Conservation (phyloP, 2,113 vertebrate species). For the Corvus cornix region DNA sequence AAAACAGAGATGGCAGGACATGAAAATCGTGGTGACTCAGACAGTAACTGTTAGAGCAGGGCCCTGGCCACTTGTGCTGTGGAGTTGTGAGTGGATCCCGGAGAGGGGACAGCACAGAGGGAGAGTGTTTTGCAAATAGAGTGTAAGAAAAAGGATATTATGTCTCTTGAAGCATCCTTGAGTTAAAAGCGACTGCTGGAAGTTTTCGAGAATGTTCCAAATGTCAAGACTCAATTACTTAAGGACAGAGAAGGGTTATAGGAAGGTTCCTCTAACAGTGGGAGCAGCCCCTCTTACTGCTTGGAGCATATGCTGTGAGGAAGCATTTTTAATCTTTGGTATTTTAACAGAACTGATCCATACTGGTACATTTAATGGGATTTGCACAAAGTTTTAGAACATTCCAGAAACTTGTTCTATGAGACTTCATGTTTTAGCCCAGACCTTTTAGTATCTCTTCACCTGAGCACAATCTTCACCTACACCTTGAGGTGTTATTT, state of each 20-base stretch:
- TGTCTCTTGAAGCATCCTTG: not conserved
- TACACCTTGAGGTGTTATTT: not conserved
- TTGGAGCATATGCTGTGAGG: not conserved
- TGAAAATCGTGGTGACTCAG: not conserved
- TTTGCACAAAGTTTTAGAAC: not conserved
- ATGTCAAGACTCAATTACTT: not conserved
- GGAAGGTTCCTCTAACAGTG: not conserved
- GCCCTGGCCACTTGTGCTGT: not conserved
- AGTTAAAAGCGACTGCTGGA: not conserved
- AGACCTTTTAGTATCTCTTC: not conserved
- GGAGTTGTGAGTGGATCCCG: not conserved
- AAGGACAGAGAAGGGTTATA: not conserved
- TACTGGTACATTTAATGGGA: not conserved
- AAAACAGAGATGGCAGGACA: not conserved
- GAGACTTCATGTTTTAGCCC: not conserved
- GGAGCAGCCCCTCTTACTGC: not conserved
- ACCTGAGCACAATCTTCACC: not conserved
- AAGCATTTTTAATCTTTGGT: not conserved
- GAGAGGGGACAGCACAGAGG: not conserved
- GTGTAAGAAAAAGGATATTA: not conserved
- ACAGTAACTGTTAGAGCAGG: not conserved
- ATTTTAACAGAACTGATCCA: not conserved
- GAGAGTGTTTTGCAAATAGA: not conserved
- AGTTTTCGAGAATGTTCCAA: not conserved
- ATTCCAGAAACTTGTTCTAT: not conserved